Conservation (phyloP, 2,113 vertebrate genomes). For the Thinocorus orbignyianus region DNA sequence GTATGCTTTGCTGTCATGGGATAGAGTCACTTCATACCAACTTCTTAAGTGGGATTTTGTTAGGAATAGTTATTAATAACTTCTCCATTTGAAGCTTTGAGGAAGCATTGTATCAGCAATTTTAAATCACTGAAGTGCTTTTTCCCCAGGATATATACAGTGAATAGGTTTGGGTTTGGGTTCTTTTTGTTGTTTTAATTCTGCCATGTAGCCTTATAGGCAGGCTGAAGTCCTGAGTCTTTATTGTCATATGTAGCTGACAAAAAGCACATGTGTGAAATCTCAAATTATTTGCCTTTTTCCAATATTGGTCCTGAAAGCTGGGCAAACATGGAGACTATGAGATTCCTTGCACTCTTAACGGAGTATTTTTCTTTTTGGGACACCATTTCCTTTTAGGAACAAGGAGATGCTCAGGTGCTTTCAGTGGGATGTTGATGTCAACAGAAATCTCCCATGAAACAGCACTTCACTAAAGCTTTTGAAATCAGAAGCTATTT, state of each 20-base stretch:
- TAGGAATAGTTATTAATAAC: background rate
- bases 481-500: background rate
- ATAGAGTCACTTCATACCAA: background rate
- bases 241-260: background rate
- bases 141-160: background rate
- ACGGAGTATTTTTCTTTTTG: background rate
- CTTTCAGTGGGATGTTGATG: background rate
- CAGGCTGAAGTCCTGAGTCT: background rate
- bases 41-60: background rate
- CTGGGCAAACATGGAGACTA: background rate
- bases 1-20: background rate
- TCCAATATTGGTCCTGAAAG: background rate
- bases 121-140: background rate
- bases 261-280: background rate
- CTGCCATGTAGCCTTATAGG: background rate
- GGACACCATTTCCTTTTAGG: background rate
- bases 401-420: background rate
- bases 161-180: background rate
- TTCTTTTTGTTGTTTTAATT: background rate
- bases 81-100: background rate
- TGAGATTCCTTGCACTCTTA: background rate
- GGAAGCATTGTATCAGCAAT: background rate
- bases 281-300: background rate
- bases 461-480: background rate
- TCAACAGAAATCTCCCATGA: background rate